Conservation (phyloP, 2,888 invertebrate species). For the Danaus chrysippus region DNA sequence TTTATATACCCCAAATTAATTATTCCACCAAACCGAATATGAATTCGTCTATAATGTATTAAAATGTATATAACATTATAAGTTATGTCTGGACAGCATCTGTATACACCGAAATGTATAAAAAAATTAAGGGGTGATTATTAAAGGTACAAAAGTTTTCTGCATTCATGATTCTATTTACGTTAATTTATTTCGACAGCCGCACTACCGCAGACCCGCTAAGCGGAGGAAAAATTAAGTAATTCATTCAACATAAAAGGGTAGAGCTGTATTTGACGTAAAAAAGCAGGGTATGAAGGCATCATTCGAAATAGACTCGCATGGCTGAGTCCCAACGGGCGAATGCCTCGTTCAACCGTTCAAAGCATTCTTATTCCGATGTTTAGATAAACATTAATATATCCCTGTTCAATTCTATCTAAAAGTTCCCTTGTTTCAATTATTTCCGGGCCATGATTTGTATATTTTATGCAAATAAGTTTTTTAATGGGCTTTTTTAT, state of each 20-base stretch:
- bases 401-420: constrained; percentile 55
- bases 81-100: background rate
- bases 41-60: background rate
- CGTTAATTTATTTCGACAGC: constrained; percentile 67
- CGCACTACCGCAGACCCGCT: constrained; percentile 52
- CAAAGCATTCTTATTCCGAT: constrained; percentile 68
- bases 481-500: constrained; percentile 57
- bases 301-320: constrained; percentile 64
- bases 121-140: constrained; percentile 3
- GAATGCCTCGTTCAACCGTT: constrained; percentile 52
- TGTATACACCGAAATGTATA: background rate
- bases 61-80: background rate
- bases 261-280: constrained; percentile 69
- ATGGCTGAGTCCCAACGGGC: constrained; percentile 60
- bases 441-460: constrained; percentile 70
- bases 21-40: constrained; percentile 11
- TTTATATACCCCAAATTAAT: constrained; percentile 30
- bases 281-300: constrained; percentile 65
- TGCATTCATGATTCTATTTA: constrained; percentile 28
- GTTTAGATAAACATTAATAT: constrained; percentile 74
- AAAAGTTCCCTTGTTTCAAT: constrained; percentile 64
- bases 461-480: constrained; percentile 39
- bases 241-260: constrained; percentile 75
- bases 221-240: constrained; percentile 72
- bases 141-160: constrained; percentile 26